Evolutionary conservation across 2,113 vertebrate genomes (phyloP).

Genomic region (Ciconia stormi): DNA sequence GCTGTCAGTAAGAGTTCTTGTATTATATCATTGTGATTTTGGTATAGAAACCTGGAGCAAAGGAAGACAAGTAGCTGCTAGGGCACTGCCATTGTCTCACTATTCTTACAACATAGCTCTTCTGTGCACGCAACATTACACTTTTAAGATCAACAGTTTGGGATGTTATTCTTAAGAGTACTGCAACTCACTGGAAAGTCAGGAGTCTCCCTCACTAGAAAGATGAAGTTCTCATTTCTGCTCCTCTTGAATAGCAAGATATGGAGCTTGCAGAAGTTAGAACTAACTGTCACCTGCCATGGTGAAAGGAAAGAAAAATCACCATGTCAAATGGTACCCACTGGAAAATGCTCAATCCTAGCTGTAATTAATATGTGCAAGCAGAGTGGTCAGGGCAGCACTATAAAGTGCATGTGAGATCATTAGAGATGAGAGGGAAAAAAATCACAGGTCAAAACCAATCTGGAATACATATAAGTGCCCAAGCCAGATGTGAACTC

Average conservation of each 20-base stretch:
- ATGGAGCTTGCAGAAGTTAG: neutral
- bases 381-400: neutral
- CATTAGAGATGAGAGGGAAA: neutral
- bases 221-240: neutral
- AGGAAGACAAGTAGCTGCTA: neutral
- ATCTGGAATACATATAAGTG: neutral
- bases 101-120: neutral
- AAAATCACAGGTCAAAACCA: neutral
- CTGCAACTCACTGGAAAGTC: neutral
- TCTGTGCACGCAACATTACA: neutral
- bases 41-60: neutral
- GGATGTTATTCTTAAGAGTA: neutral
- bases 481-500: neutral
- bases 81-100: neutral
- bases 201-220: neutral
- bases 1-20: neutral
- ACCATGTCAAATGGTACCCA: accelerated
- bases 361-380: neutral
- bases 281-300: neutral
- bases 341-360: neutral
- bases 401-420: neutral
- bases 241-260: neutral
- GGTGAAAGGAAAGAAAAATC: neutral
- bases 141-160: neutral
- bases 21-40: neutral